These are phyloP conservation scores for Heliconius himera DNA, from an alignment of 1,140 invertebrate species.

Conservation along the genomic window DNA sequence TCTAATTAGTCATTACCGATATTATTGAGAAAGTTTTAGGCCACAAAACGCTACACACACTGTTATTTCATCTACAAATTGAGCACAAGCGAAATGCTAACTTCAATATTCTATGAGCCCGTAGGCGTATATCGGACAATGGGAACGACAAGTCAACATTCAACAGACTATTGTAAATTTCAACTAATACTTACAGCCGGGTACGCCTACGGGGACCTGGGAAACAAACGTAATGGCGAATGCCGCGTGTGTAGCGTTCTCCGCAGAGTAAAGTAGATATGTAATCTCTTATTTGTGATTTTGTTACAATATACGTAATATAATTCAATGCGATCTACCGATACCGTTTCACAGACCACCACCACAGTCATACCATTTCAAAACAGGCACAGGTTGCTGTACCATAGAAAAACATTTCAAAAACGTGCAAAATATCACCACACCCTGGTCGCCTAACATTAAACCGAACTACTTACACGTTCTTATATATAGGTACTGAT, in stretches of 20 bases:
- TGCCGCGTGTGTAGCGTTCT: constrained; percentile 67
- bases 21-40: constrained; percentile 74
- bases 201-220: not conserved
- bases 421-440: constrained; percentile 82
- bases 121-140: not conserved
- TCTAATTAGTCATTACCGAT: constrained; percentile 78
- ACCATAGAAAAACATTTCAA: constrained; percentile 79
- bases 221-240: constrained; percentile 27
- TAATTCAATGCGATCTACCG: constrained; percentile 67
- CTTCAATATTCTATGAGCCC: constrained; percentile 4
- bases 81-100: constrained; percentile 52
- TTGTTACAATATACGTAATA: constrained; percentile 63
- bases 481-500: constrained; percentile 68
- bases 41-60: constrained; percentile 75
- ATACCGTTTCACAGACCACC: constrained; percentile 60
- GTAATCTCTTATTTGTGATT: constrained; percentile 73
- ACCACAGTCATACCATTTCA: constrained; percentile 59
- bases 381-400: constrained; percentile 64
- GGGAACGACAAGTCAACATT: not conserved
- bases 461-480: constrained; percentile 75
- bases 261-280: constrained; percentile 72
- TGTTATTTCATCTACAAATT: constrained; percentile 47
- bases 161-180: constrained; percentile 4
- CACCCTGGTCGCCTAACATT: constrained; percentile 81
- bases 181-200: not conserved